A percentile compares a stretch with the other conserved stretches of the same genome.
phyloP scores from a whole-genome alignment of 2,888 invertebrate species.

The Choreutis nemorana region DNA sequence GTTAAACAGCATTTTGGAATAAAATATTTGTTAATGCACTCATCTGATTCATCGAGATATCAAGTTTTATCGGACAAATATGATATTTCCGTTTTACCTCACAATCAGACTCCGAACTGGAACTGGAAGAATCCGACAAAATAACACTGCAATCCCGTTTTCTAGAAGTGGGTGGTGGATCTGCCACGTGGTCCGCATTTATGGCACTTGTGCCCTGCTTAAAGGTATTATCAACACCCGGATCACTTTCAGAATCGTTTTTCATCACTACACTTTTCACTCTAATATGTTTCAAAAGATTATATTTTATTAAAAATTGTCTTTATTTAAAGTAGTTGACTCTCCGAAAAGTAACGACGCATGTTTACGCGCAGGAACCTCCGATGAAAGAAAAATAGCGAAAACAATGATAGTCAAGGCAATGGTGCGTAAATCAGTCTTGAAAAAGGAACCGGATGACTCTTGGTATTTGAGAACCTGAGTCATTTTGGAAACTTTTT shows the following conservation, averaged over 20 bases:
- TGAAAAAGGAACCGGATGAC: too few species aligned
- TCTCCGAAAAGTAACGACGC: slow-evolving; percentile 3
- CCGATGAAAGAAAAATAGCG: too few species aligned
- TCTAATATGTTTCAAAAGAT: not conserved
- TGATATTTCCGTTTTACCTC: slow-evolving; percentile 4
- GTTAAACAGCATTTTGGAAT: not conserved
- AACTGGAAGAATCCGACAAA: too few species aligned
- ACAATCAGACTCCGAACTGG: too few species aligned
- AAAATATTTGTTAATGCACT: not conserved
- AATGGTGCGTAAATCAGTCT: too few species aligned
- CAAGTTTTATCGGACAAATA: not conserved
- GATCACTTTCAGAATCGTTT: not conserved
- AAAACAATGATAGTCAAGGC: too few species aligned
- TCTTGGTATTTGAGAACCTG: too few species aligned
- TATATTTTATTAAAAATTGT: not conserved
- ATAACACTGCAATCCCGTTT: too few species aligned
- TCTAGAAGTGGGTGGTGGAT: not conserved
- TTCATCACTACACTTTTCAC: not conserved
- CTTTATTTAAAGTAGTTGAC: not conserved
- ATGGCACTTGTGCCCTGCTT: not conserved
- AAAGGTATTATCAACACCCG: too few species aligned
- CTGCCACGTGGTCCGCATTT: not conserved
- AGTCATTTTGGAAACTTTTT: too few species aligned
- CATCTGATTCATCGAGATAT: not conserved
- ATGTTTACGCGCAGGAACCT: too few species aligned